phyloP scores from a whole-genome alignment of 1,140 invertebrate species.

The Leptopilina clavipes region DNA sequence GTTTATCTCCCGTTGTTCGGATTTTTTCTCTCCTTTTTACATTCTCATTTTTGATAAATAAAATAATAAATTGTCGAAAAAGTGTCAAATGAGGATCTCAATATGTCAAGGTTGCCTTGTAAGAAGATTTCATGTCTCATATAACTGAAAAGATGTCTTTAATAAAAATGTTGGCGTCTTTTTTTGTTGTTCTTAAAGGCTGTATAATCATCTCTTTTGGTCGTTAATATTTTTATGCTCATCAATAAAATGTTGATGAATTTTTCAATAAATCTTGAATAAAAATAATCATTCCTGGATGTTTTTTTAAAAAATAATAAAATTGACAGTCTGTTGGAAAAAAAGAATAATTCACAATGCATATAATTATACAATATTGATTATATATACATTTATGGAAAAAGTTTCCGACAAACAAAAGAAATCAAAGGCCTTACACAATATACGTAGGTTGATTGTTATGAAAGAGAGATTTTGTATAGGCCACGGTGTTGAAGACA shows the following conservation, averaged over 20 bases:
- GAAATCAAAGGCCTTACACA: neutral
- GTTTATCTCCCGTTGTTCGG: neutral
- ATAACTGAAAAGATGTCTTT: too few relatives aligned
- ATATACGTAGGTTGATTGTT: neutral
- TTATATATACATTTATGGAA: neutral
- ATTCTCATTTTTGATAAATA: too few relatives aligned
- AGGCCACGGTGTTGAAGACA: neutral
- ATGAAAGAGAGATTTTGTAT: constrained; percentile 11
- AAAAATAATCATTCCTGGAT: too few relatives aligned
- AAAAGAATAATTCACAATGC: neutral
- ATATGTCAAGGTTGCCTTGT: neutral
- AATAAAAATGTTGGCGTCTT: neutral
- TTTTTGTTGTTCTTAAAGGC: too few relatives aligned
- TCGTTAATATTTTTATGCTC: too few relatives aligned
- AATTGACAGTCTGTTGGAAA: neutral
- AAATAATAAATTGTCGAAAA: neutral
- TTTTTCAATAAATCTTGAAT: neutral
- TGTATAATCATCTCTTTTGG: too few relatives aligned
- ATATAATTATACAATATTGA: neutral
- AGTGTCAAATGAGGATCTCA: neutral
- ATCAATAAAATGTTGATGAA: neutral
- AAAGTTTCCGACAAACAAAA: neutral
- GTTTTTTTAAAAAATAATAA: neutral
- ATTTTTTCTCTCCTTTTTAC: neutral
- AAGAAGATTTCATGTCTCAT: neutral